Base-by-base conservation (phyloP, 2,797 vertebrate genomes). In the Enteromius trimaculatus region DNA sequence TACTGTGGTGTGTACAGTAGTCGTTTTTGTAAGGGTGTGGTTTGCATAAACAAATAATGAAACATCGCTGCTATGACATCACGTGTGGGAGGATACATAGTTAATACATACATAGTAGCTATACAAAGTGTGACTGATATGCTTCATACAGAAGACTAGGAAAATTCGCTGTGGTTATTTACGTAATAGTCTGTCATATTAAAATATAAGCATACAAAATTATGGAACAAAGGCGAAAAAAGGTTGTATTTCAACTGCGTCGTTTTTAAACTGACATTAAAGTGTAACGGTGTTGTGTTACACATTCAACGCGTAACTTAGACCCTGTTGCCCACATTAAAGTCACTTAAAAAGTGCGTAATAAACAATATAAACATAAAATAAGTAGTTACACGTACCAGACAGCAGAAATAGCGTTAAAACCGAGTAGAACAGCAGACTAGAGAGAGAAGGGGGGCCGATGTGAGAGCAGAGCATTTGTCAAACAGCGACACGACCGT, bases 341-440 rank as follows among this genome's bases (percentile, higher is more conserved):
- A 78, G 17, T 44, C n/a, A 62, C n/a, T n/a, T 6, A 4, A 66
- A 64, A 83, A 78, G 49, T 37, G 64, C 16, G 26, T 58, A n/a
- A 51, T 34, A 79, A 49, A 42, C 2, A 51, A 78, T 7, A 44
- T 11, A 51, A 1, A 65, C 3, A 21, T 34, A 4, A 31, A 65
- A 34, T 10, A 60, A 65, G 42, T 4, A 8, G 53, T 70, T 26
- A 19, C 11, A 87, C 90, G 3, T 89, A 94, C 93, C 92, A 19
- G 87, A 81, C 26, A 82, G 47, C 65, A 87, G 82, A 51, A 88
- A 81, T 29, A 80, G 71, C 9, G 80, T 55, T 1, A 81, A 29
- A 9, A 37, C 6, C 78, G 83, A 70, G 68, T 0, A 77, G 55
- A 83, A 39, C 3, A 31, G 16, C 21, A 72, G 58, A 60, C 17